Conservation (phyloP, 2,797 vertebrate genomes). For the Phoeniculus purpureus region DNA sequence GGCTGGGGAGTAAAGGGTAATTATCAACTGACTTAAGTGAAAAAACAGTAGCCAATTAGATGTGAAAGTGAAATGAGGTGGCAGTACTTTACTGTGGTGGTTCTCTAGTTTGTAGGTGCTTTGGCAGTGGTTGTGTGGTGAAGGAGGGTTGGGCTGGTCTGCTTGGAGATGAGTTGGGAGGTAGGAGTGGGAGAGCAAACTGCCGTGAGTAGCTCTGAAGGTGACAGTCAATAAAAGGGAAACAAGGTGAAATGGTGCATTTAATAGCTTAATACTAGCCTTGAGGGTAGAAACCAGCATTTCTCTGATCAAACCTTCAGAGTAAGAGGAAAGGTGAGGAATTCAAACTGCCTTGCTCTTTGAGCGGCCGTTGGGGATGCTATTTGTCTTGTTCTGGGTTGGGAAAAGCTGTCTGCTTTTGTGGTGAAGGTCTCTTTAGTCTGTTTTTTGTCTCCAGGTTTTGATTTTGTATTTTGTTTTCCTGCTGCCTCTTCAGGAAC, state of each 20-base stretch:
- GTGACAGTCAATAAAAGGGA: background rate
- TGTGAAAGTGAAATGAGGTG: constrained; percentile 56
- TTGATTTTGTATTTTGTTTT: constrained; percentile 19
- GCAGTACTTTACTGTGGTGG: background rate
- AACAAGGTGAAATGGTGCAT: constrained; percentile 39
- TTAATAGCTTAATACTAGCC: constrained; percentile 31
- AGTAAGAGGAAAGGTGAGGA: constrained; percentile 30
- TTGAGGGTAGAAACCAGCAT: constrained; percentile 24
- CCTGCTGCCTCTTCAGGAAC: background rate
- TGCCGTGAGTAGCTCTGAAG: constrained; percentile 4
- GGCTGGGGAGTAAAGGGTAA: constrained; percentile 27
- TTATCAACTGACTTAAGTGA: constrained; percentile 25
- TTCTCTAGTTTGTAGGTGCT: background rate
- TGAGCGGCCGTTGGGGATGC: background rate
- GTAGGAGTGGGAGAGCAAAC: background rate
- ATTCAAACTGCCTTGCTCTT: background rate
- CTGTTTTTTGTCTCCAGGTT: background rate
- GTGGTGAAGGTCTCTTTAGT: background rate
- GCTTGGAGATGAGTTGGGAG: background rate
- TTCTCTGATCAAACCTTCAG: constrained; percentile 31
- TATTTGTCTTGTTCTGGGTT: background rate
- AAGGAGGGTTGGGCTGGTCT: background rate
- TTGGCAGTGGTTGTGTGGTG: background rate
- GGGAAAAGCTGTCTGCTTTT: background rate
- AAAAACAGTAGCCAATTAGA: constrained; percentile 12